Percentiles rank a stretch among this genome's conserved stretches.
These are phyloP conservation scores for Drosophila sp. DNA, from an alignment of 1,140 invertebrate genomes.

Conservation along the genomic window DNA sequence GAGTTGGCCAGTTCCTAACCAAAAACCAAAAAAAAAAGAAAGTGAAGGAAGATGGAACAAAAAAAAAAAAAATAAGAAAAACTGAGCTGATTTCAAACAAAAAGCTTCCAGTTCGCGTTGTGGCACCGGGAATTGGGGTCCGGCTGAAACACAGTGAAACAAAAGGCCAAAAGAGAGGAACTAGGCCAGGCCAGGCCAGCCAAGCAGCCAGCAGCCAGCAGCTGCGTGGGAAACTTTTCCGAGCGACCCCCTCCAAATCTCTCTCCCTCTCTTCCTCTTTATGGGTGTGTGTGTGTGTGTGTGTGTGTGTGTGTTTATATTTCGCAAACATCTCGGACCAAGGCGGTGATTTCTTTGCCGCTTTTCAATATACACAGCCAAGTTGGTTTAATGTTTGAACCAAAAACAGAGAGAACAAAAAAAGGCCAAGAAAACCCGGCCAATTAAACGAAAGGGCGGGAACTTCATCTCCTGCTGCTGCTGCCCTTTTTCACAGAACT, in stretches of 20 bases:
- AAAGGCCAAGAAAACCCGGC: constrained; percentile 33
- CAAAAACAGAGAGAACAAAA: constrained; percentile 38
- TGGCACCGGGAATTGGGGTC: constrained; percentile 50
- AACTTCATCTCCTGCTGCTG: background rate
- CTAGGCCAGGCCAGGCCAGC: constrained; percentile 54
- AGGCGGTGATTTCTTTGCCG: constrained; percentile 64
- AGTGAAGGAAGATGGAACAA: constrained; percentile 43
- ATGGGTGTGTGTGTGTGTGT: constrained; percentile 35
- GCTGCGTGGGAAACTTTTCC: constrained; percentile 48
- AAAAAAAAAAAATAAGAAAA: constrained; percentile 10
- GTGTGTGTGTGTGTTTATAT: constrained; percentile 52
- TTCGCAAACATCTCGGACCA: constrained; percentile 35
- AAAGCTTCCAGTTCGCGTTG: constrained; percentile 50
- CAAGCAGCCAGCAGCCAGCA: constrained; percentile 36
- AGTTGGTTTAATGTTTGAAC: constrained; percentile 53
- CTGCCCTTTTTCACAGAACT: constrained; percentile 12
- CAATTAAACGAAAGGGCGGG: constrained; percentile 58
- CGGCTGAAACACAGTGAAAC: constrained; percentile 53
- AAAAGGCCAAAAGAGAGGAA: constrained; percentile 55
- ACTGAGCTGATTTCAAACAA: constrained; percentile 74
- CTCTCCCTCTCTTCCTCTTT: background rate
- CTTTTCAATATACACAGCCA: constrained; percentile 63
- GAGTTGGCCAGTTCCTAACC: constrained; percentile 41
- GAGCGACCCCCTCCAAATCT: background rate
- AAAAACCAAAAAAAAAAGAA: constrained; percentile 14